These are phyloP conservation scores for Agrilus mali DNA, from an alignment of 2,888 invertebrate genomes.

Conservation along the genomic window DNA sequence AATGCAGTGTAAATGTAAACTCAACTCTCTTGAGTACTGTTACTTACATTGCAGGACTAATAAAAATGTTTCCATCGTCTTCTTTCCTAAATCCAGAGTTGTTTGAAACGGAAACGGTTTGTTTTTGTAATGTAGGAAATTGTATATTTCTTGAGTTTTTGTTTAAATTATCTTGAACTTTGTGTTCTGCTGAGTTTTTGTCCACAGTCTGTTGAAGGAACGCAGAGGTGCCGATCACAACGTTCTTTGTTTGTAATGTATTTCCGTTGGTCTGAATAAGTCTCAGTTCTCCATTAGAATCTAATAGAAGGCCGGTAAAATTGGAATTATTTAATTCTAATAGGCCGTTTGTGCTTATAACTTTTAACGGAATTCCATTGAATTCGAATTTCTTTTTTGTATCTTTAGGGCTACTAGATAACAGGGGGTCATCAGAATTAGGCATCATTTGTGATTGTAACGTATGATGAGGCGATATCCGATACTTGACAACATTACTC, in stretches of 20 bases:
- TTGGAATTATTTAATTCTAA: slow-evolving; percentile 42
- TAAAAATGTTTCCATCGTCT: slow-evolving; percentile 58
- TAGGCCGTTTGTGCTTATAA: slow-evolving; percentile 39
- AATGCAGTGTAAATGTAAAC: background rate
- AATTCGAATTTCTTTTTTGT: slow-evolving; percentile 43
- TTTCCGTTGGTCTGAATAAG: slow-evolving; percentile 43
- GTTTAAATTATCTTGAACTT: slow-evolving; percentile 20
- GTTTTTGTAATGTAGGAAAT: slow-evolving; percentile 25
- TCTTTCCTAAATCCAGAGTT: slow-evolving; percentile 44
- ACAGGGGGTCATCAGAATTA: slow-evolving; percentile 72
- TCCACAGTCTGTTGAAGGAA: slow-evolving; percentile 9
- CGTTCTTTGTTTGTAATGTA: slow-evolving; percentile 32
- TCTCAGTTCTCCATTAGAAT: slow-evolving; percentile 48
- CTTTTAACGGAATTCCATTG: slow-evolving; percentile 40
- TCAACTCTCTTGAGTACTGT: background rate
- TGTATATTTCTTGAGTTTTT: slow-evolving; percentile 25
- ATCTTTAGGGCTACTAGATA: slow-evolving; percentile 75
- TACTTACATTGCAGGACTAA: slow-evolving; percentile 51
- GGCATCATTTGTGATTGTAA: slow-evolving; percentile 76
- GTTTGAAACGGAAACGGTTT: slow-evolving; percentile 24
- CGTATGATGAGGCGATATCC: slow-evolving; percentile 35
- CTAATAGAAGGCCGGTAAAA: slow-evolving; percentile 45
- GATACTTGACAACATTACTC: slow-evolving; percentile 29
- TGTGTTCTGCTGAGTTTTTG: slow-evolving; percentile 15
- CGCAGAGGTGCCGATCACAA: slow-evolving; percentile 20